phyloP scores from a whole-genome alignment of 2,888 invertebrate species.

The Schizaphis graminum region DNA sequence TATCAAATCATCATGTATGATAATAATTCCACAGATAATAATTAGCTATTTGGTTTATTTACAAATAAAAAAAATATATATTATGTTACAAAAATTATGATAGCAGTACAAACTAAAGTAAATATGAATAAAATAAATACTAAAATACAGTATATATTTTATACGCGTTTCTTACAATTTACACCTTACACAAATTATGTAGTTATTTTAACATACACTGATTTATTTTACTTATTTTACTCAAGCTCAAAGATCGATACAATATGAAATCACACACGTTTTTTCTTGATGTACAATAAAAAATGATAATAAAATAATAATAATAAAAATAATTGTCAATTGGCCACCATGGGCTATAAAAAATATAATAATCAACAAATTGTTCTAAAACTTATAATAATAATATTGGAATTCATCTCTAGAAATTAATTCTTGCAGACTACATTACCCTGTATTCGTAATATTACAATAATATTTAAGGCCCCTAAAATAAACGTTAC shows the following conservation, averaged over 20 bases:
- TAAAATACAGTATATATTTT: slow-evolving; percentile 41
- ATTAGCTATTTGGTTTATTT: slow-evolving; percentile 57
- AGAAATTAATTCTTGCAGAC: slow-evolving; percentile 22
- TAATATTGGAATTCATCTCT: slow-evolving; percentile 21
- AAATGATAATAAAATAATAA: neutral
- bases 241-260: slow-evolving; percentile 5
- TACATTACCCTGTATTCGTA: slow-evolving; percentile 56
- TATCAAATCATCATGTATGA: neutral
- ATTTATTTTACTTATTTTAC: neutral
- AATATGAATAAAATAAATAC: slow-evolving; percentile 13
- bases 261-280: neutral
- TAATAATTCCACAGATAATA: neutral
- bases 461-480: slow-evolving; percentile 46
- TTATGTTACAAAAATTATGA: slow-evolving; percentile 50
- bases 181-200: neutral
- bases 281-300: neutral
- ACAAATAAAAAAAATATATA: slow-evolving; percentile 57
- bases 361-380: slow-evolving; percentile 52
- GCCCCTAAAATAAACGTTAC: slow-evolving; percentile 35
- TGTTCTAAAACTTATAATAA: slow-evolving; percentile 10
- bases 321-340: slow-evolving; percentile 20
- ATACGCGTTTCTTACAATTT: slow-evolving; percentile 8
- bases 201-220: neutral
- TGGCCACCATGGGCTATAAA: slow-evolving; percentile 10
- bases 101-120: slow-evolving; percentile 35